These are phyloP conservation scores for Caenorhabditis plicata DNA, from an alignment of 2,888 invertebrate species.

Conservation along the genomic window DNA sequence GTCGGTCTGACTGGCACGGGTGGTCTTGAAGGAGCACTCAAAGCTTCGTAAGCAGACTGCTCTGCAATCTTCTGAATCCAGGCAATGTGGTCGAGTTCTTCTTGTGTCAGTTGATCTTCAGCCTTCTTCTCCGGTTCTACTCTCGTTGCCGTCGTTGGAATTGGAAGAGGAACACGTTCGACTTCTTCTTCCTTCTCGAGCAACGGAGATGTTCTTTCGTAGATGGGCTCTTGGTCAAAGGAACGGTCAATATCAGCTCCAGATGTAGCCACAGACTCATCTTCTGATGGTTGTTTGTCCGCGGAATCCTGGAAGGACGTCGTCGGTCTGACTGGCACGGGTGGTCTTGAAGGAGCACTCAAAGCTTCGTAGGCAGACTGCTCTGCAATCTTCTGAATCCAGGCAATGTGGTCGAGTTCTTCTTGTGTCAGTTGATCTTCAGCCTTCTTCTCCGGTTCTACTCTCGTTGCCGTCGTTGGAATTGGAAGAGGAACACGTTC, in stretches of 20 bases:
- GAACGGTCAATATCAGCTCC: background rate
- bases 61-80: background rate
- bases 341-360: background rate
- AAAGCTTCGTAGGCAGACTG: background rate
- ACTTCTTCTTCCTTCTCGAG: background rate
- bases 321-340: background rate
- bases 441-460: background rate
- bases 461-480: background rate
- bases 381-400: background rate
- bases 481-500: too few species aligned
- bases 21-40: background rate
- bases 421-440: background rate
- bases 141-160: background rate
- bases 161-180: background rate
- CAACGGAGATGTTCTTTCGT: background rate
- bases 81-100: background rate
- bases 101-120: background rate
- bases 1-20: background rate
- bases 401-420: background rate
- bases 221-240: background rate
- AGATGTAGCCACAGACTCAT: background rate
- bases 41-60: background rate
- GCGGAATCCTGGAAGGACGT: background rate
- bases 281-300: background rate
- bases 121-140: too few species aligned